Evolutionary conservation across 2,797 vertebrate genomes (phyloP).

Genomic region (Chrosomus eos): DNA sequence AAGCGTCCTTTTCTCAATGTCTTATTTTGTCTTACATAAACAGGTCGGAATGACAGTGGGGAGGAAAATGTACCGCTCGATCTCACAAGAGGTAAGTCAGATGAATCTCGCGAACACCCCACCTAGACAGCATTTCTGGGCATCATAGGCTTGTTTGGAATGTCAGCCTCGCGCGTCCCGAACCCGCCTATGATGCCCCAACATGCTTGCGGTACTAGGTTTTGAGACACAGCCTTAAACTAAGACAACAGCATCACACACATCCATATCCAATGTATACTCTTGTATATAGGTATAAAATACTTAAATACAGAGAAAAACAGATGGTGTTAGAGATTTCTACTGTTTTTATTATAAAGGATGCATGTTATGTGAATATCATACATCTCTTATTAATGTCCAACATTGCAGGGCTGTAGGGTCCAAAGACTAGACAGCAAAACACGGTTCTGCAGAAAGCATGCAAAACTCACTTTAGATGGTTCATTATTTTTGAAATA

Average conservation of each 20-base stretch:
- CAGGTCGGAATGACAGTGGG: slow-evolving; percentile 99
- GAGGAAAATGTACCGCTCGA: slow-evolving; percentile 99
- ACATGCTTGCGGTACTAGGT: background rate
- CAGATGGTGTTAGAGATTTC: background rate
- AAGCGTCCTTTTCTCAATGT: background rate
- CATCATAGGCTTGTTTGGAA: background rate
- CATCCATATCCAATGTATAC: background rate
- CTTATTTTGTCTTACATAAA: slow-evolving; percentile 66
- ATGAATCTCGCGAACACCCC: slow-evolving; percentile 42
- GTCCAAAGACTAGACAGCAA: slow-evolving; percentile 10
- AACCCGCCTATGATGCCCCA: background rate
- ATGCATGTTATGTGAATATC: background rate
- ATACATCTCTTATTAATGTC: background rate
- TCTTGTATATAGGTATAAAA: background rate
- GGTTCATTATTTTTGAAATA: background rate
- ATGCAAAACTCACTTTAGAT: background rate
- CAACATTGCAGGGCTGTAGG: background rate
- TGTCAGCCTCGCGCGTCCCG: background rate
- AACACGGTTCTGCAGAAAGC: slow-evolving; percentile 1
- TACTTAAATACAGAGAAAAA: background rate
- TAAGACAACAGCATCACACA: background rate
- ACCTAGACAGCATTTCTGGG: background rate
- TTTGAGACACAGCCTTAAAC: background rate
- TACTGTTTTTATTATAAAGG: background rate
- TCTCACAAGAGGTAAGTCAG: slow-evolving; percentile 91